Base-by-base conservation (phyloP, 2,113 vertebrate species). In the Osmerus eperlanus region DNA sequence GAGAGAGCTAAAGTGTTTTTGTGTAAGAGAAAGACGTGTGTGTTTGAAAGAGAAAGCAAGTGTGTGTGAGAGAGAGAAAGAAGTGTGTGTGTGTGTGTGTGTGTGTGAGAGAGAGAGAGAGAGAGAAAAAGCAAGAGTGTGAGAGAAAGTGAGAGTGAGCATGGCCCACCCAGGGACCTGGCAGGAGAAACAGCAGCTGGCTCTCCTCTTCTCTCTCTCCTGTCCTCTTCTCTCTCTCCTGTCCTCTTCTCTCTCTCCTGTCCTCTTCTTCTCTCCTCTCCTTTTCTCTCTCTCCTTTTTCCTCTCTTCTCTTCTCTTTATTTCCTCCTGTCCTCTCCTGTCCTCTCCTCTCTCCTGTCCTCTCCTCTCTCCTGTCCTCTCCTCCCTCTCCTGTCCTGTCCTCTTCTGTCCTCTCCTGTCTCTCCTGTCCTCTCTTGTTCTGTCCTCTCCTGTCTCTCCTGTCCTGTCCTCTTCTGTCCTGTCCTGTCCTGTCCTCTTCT, bases 291-390 rank as follows among this genome's bases (percentile, higher is more conserved):
- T 62, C 41, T 76, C 53, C 75, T 16, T 36, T 70, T 12, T 32
- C 9, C 68, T 60, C 66, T 73, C 74, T 64, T 85, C 66, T 73
- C 74, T 64, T 85, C 84, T 87, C 83, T 81, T 88, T 71, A 21
- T 75, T 8, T 66, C 68, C 56, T 55, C 32, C 12, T 0, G 23
- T 32, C 52, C 36, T 56, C 59, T 23, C 72, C 71, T 23, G 3
- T 32, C 29, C 4, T 32, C 29, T 32, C 2, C 29, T n/a, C n/a
- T 66, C 21, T 68, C 21, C 3, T n/a, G 41, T 73, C 25, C 47
- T 63, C 7, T 68, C 12, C n/a, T n/a, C n/a, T 23, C 21, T 23
- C 21, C 65, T 74, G 29, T 0, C 52, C 36, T 56, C 59, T 23
- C 72, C 71, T 23, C 62, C 71, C 32, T 59, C 19, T 73, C 55